Evolutionary conservation across 2,113 vertebrate genomes (phyloP).

Genomic region (Neoarius graeffei): DNA sequence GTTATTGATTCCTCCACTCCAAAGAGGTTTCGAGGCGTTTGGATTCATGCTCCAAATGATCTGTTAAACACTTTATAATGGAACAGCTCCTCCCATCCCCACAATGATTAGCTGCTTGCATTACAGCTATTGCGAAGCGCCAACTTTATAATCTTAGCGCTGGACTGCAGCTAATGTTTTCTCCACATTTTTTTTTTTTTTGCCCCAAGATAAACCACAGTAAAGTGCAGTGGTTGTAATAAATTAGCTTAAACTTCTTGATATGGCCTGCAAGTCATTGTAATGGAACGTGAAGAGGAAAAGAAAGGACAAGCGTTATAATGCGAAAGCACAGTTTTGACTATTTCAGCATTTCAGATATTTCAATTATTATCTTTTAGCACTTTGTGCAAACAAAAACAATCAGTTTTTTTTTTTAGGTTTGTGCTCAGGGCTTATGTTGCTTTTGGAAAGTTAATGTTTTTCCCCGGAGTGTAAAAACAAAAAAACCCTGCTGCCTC

Average conservation of each 20-base stretch:
- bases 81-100: constrained; percentile 52
- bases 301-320: not conserved
- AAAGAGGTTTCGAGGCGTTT: constrained; percentile 46
- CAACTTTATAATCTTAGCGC: constrained; percentile 47
- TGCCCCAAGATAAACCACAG: constrained; percentile 4
- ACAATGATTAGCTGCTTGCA: constrained; percentile 65
- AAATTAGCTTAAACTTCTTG: constrained; percentile 7
- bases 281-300: not conserved
- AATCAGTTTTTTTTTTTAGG: not conserved
- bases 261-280: not conserved
- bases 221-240: constrained; percentile 23
- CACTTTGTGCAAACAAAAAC: not conserved
- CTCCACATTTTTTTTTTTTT: too few species aligned
- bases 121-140: constrained; percentile 52
- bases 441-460: constrained; percentile 47
- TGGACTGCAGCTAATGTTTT: constrained; percentile 8
- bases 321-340: not conserved
- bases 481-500: constrained; percentile 13
- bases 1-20: constrained; percentile 60
- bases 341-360: not conserved
- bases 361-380: constrained; percentile 6
- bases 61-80: constrained; percentile 72
- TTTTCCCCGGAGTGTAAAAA: constrained; percentile 5
- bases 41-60: constrained; percentile 66
- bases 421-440: constrained; percentile 23